Evolutionary conservation across 1,140 invertebrate genomes (phyloP), one percentile per base, ranked within the genome.

Genomic region (Spodoptera litura): DNA sequence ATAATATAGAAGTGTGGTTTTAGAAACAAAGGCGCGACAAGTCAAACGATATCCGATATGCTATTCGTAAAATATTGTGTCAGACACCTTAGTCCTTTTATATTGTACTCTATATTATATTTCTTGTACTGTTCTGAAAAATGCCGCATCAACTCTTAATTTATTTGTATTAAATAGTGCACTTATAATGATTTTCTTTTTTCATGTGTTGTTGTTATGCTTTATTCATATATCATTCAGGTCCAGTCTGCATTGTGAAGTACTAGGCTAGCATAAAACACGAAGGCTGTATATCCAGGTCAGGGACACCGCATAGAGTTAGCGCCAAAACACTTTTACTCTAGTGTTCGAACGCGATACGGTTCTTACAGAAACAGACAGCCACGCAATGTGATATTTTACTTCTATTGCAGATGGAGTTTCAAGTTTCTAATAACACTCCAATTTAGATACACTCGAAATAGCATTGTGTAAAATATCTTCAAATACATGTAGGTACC

Each of bases 271-370:
- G 55, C 79, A 80, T 80, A 61, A 83, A 73, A 80, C 68, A 58
- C 52, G 62, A 78, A 78, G 72, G 64, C 66, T 78, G 53, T 59
- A 76, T 20, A 75, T 64, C 55, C 79, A 49, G 78, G 81, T 80
- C 81, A 83, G 52, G 81, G 81, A 80, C 76, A 80, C 78, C 71
- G 81, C 81, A 80, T 80, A 80, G 68, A 73, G 76, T 78, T 73
- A 80, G 77, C 76, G 79, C 72, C 74, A 82, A 82, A 81, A 82
- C 59, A 76, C 80, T 79, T 64, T 75, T 75, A 75, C 73, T 64
- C 62, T 49, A 53, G 49, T 59, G 55, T 52, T 68, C 44, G 31
- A 80, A 49, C 25, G 31, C 78, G 35, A 38, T 73, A 62, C 55
- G 10, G 27, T 12, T 55, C 31, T 38, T 15, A 64, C 61, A 49